Percentiles rank a stretch among this genome's conserved stretches.
Conservation (phyloP, 2,888 invertebrate genomes). For the Lumbricus terrestris region DNA sequence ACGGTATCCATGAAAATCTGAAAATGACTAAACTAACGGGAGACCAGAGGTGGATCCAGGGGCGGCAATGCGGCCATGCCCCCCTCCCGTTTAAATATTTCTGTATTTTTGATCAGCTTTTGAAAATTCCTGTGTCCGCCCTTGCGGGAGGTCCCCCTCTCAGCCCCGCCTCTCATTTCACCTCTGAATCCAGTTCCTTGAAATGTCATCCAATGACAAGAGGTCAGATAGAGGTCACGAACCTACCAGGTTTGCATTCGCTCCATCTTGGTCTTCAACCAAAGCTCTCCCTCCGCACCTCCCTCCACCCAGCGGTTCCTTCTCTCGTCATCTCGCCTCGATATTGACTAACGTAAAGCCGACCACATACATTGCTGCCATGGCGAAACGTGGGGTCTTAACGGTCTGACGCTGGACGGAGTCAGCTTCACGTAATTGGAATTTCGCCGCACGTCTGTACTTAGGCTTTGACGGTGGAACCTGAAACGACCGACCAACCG, state of each 20-base stretch:
- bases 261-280: neutral
- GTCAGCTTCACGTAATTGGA: neutral
- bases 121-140: no score
- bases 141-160: no score
- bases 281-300: neutral
- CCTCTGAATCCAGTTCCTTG: no score
- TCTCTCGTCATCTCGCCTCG: constrained; percentile 3
- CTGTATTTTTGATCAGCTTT: no score
- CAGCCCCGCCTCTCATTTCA: neutral
- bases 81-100: no score
- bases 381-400: neutral
- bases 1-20: neutral
- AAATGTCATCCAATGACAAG: neutral
- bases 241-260: neutral
- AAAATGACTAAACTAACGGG: neutral
- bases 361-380: neutral
- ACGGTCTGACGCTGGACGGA: neutral
- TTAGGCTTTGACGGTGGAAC: neutral
- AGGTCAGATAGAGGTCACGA: neutral
- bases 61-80: no score
- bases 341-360: neutral
- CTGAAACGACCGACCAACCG: neutral
- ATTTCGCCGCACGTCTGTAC: neutral
- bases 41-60: no score
- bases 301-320: neutral